phyloP scores from a whole-genome alignment of 2,113 vertebrate genomes.

The Heteronetta atricapilla region DNA sequence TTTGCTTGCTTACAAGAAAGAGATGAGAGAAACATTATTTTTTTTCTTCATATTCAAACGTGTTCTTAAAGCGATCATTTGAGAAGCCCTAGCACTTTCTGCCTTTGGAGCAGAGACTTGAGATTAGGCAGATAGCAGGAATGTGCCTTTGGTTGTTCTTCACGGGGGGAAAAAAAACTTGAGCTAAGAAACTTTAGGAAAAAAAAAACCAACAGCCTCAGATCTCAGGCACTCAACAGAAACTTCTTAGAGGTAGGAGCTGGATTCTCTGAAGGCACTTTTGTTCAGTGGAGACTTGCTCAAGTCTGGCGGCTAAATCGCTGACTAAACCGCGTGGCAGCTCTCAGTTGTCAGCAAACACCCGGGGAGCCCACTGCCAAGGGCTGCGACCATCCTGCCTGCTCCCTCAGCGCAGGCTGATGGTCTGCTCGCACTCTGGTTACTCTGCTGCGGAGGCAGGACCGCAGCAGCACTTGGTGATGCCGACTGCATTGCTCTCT shows the following conservation, averaged over 20 bases:
- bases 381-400: neutral
- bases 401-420: neutral
- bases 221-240: conserved; percentile 4
- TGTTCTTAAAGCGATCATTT: neutral
- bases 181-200: conserved; percentile 23
- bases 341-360: conserved; percentile 14
- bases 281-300: conserved; percentile 10
- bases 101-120: neutral
- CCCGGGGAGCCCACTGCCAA: neutral
- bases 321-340: neutral
- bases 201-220: conserved; percentile 6
- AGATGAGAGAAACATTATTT: neutral
- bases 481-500: neutral
- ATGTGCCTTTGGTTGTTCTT: conserved; percentile 26
- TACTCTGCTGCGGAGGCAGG: neutral
- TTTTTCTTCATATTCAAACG: neutral
- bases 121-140: conserved; percentile 7
- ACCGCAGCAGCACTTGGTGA: rapidly evolving
- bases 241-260: conserved; percentile 12
- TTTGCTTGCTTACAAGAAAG: conserved; percentile 13
- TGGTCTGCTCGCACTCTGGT: neutral
- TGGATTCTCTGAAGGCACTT: conserved; percentile 35
- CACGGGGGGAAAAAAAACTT: neutral
- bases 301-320: neutral
- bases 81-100: conserved; percentile 4